Evolutionary conservation across 2,888 invertebrate species (phyloP), one percentile per base, ranked within the genome.

Genomic region (Caenorhabditis panamensis): DNA sequence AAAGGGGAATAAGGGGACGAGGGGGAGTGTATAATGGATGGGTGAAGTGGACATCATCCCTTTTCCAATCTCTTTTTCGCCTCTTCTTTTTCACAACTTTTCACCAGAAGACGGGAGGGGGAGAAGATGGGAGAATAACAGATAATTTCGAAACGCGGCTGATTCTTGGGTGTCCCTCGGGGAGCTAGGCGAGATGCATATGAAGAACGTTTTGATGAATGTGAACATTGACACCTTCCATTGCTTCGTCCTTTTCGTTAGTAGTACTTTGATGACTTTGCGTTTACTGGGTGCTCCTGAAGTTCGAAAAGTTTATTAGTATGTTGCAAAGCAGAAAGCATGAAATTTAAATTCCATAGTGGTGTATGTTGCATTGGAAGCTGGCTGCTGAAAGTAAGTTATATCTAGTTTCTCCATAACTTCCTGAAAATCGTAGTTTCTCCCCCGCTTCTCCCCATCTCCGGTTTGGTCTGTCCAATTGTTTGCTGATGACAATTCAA

Each of bases 401-500:
- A n/a, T 36, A 36, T 36, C 36, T 36, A 36, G 5, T 8, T 11
- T 47, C 47, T 47, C 18, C 47, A 3, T 20, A n/a, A n/a, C 47
- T 41, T 41, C 41, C 41, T 11, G 41, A 41, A 41, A 41, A 41
- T 13, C 41, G 41, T 41, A 41, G 6, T 41, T 49, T 18, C 24
- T 9, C 4, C 49, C 20, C 49, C 49, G 5, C 22, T 20, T 51
- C 51, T 20, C 47, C 6, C 36, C 47, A 47, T 47, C 18, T 47
- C 47, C 47, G 47, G 47, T 47, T 47, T 31, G 5, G 31, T 31
- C 31, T 31, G 5, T 31, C 47, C 11, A 41, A 47, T 3, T 51
- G 51, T 51, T 51, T 51, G 51, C 51, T 51, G 51, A 51, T 51
- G 51, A 51, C 51, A 51, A 51, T 24, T 24, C 51, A 3, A 13